Evolutionary conservation across 2,113 vertebrate genomes (phyloP).

Genomic region (Eptatretus burgeri): DNA sequence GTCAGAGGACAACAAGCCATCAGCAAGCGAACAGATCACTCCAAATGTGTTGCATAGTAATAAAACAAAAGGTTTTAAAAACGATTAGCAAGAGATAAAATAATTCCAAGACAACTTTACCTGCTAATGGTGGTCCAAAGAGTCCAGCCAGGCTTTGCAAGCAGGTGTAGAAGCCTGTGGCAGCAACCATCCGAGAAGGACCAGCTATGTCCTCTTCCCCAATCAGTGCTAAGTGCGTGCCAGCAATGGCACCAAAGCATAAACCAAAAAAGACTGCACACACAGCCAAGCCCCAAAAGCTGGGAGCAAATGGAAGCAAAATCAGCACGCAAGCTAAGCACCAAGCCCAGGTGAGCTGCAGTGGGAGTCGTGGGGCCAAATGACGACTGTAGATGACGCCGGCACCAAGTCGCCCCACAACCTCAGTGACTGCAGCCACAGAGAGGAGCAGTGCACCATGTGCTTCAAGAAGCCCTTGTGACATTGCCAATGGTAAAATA

Average conservation of each 20-base stretch:
- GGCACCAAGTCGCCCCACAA: conserved; percentile 36
- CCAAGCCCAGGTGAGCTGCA: conserved; percentile 39
- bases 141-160: conserved; percentile 72
- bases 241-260: conserved; percentile 44
- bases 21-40: too few relatives aligned
- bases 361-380: conserved; percentile 40
- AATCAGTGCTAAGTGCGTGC: conserved; percentile 64
- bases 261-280: conserved; percentile 55
- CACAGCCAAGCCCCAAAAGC: conserved; percentile 42
- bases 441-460: conserved; percentile 43
- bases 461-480: conserved; percentile 34
- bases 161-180: conserved; percentile 65
- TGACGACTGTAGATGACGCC: conserved; percentile 37
- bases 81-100: too few relatives aligned
- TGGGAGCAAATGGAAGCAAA: conserved; percentile 38
- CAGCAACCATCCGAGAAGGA: conserved; percentile 55
- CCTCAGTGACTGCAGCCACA: conserved; percentile 48
- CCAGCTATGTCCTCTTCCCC: conserved; percentile 71
- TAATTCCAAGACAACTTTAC: conserved; percentile 16
- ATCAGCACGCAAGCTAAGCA: conserved; percentile 30
- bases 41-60: too few relatives aligned
- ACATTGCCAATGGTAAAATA: conserved; percentile 52
- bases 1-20: too few relatives aligned
- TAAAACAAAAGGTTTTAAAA: too few relatives aligned
- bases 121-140: conserved; percentile 73